Evolutionary conservation across 2,888 invertebrate species (phyloP).

Genomic region (Xiphydria camelus): DNA sequence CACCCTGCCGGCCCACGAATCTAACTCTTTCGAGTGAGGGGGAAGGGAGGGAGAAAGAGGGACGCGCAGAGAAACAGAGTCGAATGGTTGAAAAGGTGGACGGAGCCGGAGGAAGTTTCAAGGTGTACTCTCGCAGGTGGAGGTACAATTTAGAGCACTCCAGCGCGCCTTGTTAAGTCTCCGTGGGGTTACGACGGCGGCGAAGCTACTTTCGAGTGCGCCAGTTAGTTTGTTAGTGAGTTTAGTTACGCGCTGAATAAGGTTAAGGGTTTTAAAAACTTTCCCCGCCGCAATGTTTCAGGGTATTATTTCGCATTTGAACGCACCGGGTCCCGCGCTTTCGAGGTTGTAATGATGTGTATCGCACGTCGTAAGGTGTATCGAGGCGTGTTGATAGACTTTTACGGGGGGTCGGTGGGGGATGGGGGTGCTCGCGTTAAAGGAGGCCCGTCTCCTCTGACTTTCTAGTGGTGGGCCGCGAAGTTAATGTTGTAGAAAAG

Average conservation of each 20-base stretch:
- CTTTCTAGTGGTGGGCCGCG: too few species aligned
- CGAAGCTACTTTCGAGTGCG: slow-evolving; percentile 40
- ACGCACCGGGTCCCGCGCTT: too few species aligned
- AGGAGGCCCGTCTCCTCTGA: too few species aligned
- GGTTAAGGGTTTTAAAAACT: slow-evolving; percentile 45
- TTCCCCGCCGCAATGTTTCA: slow-evolving; percentile 29
- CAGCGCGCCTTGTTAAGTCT: slow-evolving; percentile 44
- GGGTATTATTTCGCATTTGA: slow-evolving; percentile 23
- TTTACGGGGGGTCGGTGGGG: too few species aligned
- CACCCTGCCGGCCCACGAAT: not conserved
- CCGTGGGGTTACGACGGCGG: slow-evolving; percentile 39
- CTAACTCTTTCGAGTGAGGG: too few species aligned
- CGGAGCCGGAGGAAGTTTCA: not conserved
- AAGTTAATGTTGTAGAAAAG: too few species aligned
- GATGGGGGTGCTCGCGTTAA: too few species aligned
- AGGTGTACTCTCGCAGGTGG: slow-evolving; percentile 6
- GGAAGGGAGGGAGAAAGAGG: too few species aligned
- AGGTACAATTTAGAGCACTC: slow-evolving; percentile 37
- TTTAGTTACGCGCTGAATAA: slow-evolving; percentile 42
- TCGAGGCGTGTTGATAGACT: too few species aligned
- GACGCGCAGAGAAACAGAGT: too few species aligned
- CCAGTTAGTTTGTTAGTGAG: slow-evolving; percentile 44
- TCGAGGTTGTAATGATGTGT: too few species aligned
- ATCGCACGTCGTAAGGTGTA: too few species aligned
- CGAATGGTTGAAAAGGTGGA: not conserved